Percentiles rank a stretch among this genome's conserved stretches.
phyloP scores from a whole-genome alignment of 2,797 vertebrate genomes.

The Bucorvus abyssinicus region DNA sequence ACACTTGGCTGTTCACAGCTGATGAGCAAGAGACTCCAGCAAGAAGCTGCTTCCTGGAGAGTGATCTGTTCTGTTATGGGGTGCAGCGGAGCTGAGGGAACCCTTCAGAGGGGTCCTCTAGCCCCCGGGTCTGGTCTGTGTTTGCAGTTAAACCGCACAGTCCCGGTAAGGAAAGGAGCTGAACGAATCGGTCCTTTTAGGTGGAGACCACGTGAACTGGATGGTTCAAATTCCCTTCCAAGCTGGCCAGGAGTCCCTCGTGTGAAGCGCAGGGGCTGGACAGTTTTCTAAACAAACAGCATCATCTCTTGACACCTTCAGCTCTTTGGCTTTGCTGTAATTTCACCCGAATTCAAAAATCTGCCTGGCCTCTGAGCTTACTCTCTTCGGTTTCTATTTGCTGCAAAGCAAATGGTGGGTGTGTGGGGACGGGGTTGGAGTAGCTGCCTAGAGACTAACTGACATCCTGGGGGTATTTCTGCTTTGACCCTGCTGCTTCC shows the following conservation, averaged over 20 bases:
- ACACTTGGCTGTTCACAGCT: background rate
- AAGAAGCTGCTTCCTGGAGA: background rate
- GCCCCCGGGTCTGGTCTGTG: background rate
- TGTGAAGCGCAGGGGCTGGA: background rate
- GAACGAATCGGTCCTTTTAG: background rate
- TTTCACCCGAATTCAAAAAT: background rate
- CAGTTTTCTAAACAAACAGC: background rate
- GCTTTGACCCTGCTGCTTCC: background rate
- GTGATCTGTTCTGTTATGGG: fast-evolving
- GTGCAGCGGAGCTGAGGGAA: background rate
- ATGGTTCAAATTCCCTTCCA: background rate
- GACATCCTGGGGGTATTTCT: background rate
- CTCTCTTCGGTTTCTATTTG: too few relatives aligned
- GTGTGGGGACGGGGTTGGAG: background rate
- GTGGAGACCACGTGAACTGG: fast-evolving
- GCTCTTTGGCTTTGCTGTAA: background rate
- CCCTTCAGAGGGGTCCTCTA: background rate
- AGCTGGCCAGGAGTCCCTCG: fast-evolving
- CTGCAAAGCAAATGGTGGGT: background rate
- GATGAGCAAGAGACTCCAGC: background rate
- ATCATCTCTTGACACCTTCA: background rate
- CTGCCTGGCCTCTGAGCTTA: background rate
- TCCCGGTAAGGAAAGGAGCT: background rate
- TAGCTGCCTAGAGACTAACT: background rate
- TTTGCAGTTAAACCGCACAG: background rate